Evolutionary conservation across 2,888 invertebrate species (phyloP), one percentile per base, ranked within the genome.

Genomic region (Chorisops tibialis): DNA sequence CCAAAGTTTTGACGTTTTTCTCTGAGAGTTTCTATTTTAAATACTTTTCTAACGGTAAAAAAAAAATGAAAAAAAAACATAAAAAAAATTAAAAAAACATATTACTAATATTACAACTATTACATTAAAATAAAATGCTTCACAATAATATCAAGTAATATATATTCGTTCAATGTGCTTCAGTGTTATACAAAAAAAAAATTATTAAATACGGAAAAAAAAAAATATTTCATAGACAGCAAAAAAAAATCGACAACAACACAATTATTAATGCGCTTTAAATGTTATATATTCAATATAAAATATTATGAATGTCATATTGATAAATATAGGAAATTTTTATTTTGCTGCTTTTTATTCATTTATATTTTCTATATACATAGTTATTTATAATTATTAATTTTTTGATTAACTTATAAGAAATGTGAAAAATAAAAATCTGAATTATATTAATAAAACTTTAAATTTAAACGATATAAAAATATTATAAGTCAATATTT

Each of bases 11-110:
- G 51, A 43, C 56, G 62, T 65, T 65, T 65, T 65, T 62, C 52
- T 62, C 63, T 61, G 61, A 65, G 61, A 65, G 63, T 54, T 65
- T 65, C 65, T 65, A 65, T 65, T 65, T 65, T 65, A 63, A 65
- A 63, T 65, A 65, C 63, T 65, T 65, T 65, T 65, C 65, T 65
- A 65, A 52, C 18, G 45, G 30, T 43, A 39, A 43, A 47, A 38
- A 45, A 24, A 51, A 21, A 45, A 41, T 50, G 30, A 30, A 24
- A 35, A 60, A 30, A 9, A 38, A 50, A 18, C 14, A 22, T n/a
- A 54, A 41, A 39, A 19, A 6, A 12, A 54, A 3, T 11, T 18
- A 41, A 39, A 39, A 41, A 59, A 49, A 19, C 38, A 48, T 18
- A 30, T 12, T 54, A 6, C 22, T 47, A 47, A 16, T 2, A 43